Evolutionary conservation across 2,113 vertebrate species (phyloP), one percentile per base, ranked within the genome.

Genomic region (Pseudopipra pipra): DNA sequence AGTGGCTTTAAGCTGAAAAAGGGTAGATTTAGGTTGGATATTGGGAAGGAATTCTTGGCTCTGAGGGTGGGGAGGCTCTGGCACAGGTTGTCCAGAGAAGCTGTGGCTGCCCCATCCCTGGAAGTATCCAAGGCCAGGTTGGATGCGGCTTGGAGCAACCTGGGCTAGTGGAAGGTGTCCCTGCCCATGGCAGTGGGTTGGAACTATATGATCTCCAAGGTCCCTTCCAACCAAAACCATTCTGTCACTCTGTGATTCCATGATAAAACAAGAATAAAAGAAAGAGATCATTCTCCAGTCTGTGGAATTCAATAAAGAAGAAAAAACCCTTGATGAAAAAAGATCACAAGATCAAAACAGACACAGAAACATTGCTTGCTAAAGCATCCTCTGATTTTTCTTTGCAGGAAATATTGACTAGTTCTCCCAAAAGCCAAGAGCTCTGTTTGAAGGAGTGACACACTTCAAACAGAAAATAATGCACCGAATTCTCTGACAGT

Each of bases 111-210:
- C 11, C 33, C 77, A 74, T 67, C 61, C 52, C 37, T 89, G 70
- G 23, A 6, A 67, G 15, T 46, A 52, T 3, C 28, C 61, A 13
- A 67, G 23, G 18, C 9, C 43, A 51, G 58, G 49, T 0, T 72
- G 49, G 66, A 63, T 0, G 0, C 17, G 6, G 5, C 14, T 58
- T 51, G 59, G 28, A 51, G 2, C 27, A 52, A 0, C 10, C 28
- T 74, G 52, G 44, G 33, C 8, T 0, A 2, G 33, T 52, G 86
- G 12, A 4, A 66, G 19, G 19, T 59, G 86, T 52, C 70, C 70
- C 33, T 74, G 27, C 3, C 43, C 37, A 12, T 16, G 18, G 43
- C 31, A 66, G 12, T 4, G 37, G 11, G 1, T 12, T 61, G 22
- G 51, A 66, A 66, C 4, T 2, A 8, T 14, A 46, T 46, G 28